These are phyloP conservation scores for Trichomalopsis sarcophagae DNA, from an alignment of 1,140 invertebrate genomes.

Conservation along the genomic window DNA sequence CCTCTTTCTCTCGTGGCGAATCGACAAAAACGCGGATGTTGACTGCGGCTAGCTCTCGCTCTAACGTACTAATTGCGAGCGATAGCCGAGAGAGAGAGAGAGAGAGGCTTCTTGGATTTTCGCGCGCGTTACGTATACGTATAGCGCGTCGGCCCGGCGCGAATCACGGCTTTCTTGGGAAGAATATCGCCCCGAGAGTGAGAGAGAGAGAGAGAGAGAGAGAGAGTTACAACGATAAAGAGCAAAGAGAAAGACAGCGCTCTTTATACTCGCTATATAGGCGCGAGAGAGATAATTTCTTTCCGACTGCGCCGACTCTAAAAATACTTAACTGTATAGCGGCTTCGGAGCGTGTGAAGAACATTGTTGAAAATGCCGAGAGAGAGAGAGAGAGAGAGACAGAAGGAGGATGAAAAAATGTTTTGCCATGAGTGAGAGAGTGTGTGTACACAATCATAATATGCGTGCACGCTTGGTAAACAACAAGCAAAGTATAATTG, in stretches of 20 bases:
- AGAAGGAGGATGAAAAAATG: too few relatives aligned
- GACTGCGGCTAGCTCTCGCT: conserved; percentile 4
- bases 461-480: conserved; percentile 26
- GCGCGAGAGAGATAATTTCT: conserved; percentile 10
- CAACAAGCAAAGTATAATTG: conserved; percentile 35
- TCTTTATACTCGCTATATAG: not conserved
- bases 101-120: not conserved
- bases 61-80: conserved; percentile 35
- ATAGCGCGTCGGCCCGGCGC: not conserved
- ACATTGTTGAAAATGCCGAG: not conserved
- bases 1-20: not conserved
- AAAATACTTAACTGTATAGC: conserved; percentile 16
- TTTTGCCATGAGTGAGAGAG: too few relatives aligned
- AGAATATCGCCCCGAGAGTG: too few relatives aligned
- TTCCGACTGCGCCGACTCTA: not conserved
- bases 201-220: not conserved
- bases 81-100: not conserved
- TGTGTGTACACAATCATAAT: not conserved
- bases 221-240: not conserved
- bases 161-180: too few relatives aligned
- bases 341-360: too few relatives aligned
- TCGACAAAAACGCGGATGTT: conserved; percentile 37
- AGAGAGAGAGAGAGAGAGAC: not conserved
- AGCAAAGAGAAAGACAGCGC: conserved; percentile 13
- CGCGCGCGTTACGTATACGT: conserved; percentile 22